Evolutionary conservation across 2,113 vertebrate species (phyloP), one percentile per base, ranked within the genome.

Genomic region (Garra rufa): DNA sequence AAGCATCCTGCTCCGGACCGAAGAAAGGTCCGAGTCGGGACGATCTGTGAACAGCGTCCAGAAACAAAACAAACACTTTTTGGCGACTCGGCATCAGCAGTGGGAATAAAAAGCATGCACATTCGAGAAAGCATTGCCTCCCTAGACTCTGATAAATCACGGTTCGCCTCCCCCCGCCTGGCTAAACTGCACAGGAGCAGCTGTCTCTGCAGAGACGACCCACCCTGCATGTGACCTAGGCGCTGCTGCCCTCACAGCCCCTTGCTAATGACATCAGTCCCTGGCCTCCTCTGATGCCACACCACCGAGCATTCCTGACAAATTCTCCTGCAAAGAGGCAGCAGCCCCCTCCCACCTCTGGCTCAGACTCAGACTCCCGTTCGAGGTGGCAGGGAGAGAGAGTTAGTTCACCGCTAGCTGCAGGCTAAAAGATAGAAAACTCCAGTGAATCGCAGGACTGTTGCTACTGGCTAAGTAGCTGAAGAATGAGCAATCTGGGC

Each of bases 201-300:
- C 93, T 95, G 96, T 91, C 93, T 94, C 95, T 93, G 96, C 96
- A 97, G 96, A 95, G 96, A 95, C 95, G 96, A 96, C 96, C 95
- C 95, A 97, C 95, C 95, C 95, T 96, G 96, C 97, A 98, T 98
- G 97, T 98, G 98, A 99, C 94, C 95, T 94, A 94, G 96, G 96
- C 96, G 96, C 96, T 96, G 96, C 97, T 97, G 97, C 96, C 96
- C 93, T 94, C 92, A 78, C 96, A 96, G 94, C 94, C 94, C 93
- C 94, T 95, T 96, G 96, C 95, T 94, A 97, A 96, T 98, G 96
- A 98, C 97, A 98, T 98, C 97, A 97, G 96, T 88, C 82, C 88
- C 77, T 74, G 14, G 94, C 95, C 93, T 95, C 92, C 87, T 87
- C 88, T 85, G 88, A 89, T 93, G 92, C 93, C 91, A 94, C 85